These are phyloP conservation scores for Hemibagrus guttatus DNA, from an alignment of 2,797 vertebrate genomes.

Conservation along the genomic window DNA sequence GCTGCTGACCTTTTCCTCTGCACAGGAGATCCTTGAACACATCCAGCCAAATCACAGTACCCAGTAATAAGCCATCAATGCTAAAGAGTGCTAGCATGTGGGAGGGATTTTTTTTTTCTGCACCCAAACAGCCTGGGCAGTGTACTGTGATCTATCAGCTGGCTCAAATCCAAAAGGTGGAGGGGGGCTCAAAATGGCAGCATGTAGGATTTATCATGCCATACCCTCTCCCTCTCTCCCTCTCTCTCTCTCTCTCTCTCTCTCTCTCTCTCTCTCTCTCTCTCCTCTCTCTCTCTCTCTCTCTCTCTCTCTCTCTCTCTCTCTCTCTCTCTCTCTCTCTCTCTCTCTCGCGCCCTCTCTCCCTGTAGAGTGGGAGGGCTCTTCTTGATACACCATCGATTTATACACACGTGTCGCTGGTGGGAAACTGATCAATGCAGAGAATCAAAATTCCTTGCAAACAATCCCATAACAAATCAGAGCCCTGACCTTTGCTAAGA, in stretches of 20 bases:
- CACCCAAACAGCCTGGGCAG: constrained; percentile 63
- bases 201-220: constrained; percentile 72
- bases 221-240: constrained; percentile 31
- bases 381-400: constrained; percentile 79
- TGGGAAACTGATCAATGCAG: constrained; percentile 80
- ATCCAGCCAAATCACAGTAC: constrained; percentile 90
- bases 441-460: constrained; percentile 76
- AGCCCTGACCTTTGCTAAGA: constrained; percentile 73
- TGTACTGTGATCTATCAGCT: constrained; percentile 77
- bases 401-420: constrained; percentile 73
- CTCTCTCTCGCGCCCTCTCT: constrained; percentile 33
- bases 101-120: constrained; percentile 70
- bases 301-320: constrained; percentile 32
- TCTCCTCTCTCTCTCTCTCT: constrained; percentile 30
- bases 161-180: constrained; percentile 63
- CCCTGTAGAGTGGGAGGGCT: constrained; percentile 66
- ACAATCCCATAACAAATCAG: constrained; percentile 78
- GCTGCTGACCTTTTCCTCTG: constrained; percentile 99
- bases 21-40: constrained; percentile 94
- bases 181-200: constrained; percentile 57
- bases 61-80: constrained; percentile 89
- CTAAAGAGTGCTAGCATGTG: constrained; percentile 86
- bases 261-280: constrained; percentile 43
- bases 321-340: constrained; percentile 32
- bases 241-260: constrained; percentile 47